Base-by-base conservation (phyloP, 23 tunicate species). In the Halocynthia roretzi region DNA sequence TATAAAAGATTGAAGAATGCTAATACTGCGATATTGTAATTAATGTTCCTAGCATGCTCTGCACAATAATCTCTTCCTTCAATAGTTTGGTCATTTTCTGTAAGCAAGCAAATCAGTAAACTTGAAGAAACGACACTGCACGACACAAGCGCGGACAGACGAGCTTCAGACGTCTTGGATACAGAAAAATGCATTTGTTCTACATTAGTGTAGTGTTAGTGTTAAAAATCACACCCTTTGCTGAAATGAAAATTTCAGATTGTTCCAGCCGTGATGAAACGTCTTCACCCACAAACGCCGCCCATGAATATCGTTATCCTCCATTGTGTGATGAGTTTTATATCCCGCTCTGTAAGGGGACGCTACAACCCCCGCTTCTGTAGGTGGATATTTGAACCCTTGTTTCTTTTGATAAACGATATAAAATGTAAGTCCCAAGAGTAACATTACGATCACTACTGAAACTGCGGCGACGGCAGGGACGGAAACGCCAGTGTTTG, bases 231-330 rank as follows among this genome's bases (percentile, higher is more conserved):
- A 74, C 18, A 74, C 78, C 56, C 56, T 74, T 50, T 74, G 78
- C 56, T 74, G 78, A 62, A 74, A 54, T 19, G 78, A 74, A 54
- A 50, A 74, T 48, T 74, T 74, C 63, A 74, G 19, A 74, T 74
- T 74, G 78, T 74, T 74, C 78, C 78, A 74, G 20, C 78, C 78
- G 21, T 74, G 78, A 54, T 74, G 55, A 14, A 74, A 50, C 8
- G 78, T 50, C 14, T 74, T 52, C 56, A 74, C 78, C 78, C 78
- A 74, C 14, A 74, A 18, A 18, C 15, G 56, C 78, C 78, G 18
- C 62, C 56, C 60, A 12, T 52, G 44, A 31, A 31, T 62, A n/a
- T 62, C 31, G 11, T 5, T 71, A 12, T 71, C 76, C 14, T 19
- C 76, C 19, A 54, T 53, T 15, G 55, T 64, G 56, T 54, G 10